phyloP scores from a whole-genome alignment of 2,888 invertebrate genomes.

The Erebia aethiops region DNA sequence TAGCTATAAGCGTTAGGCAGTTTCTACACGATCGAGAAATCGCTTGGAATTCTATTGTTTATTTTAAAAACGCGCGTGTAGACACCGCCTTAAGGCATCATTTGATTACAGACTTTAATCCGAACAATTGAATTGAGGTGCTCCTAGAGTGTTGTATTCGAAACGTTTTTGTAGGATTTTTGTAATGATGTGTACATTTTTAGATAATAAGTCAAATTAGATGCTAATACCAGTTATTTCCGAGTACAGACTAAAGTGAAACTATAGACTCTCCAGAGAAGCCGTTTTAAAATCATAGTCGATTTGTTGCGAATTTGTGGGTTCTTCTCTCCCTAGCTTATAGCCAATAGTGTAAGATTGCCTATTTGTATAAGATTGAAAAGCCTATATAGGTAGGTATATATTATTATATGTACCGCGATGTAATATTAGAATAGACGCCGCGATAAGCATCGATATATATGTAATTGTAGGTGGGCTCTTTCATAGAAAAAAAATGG shows the following conservation, averaged over 20 bases:
- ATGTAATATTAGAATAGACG: too few species aligned
- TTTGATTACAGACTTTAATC: slow-evolving; percentile 19
- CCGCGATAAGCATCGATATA: too few species aligned
- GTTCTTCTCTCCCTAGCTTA: too few species aligned
- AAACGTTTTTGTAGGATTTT: slow-evolving; percentile 17
- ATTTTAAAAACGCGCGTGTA: too few species aligned
- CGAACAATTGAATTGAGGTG: slow-evolving; percentile 31
- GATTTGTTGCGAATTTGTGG: too few species aligned
- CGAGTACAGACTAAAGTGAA: neutral
- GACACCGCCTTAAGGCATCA: slow-evolving; percentile 18
- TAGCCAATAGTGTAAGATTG: too few species aligned
- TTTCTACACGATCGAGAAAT: slow-evolving; percentile 14
- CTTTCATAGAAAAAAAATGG: too few species aligned
- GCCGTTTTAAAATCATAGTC: neutral
- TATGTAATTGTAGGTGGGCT: too few species aligned
- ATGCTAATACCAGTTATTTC: slow-evolving; percentile 17
- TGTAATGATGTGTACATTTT: slow-evolving; percentile 36
- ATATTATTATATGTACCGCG: too few species aligned
- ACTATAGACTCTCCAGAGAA: neutral
- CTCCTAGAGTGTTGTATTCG: slow-evolving; percentile 27
- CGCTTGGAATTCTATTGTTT: neutral
- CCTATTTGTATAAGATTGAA: too few species aligned
- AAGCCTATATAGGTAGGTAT: too few species aligned
- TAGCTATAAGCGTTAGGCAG: slow-evolving; percentile 53
- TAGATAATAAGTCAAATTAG: slow-evolving; percentile 19